These are phyloP conservation scores for Scotopteryx bipunctaria DNA, from an alignment of 2,888 invertebrate genomes.

Conservation along the genomic window DNA sequence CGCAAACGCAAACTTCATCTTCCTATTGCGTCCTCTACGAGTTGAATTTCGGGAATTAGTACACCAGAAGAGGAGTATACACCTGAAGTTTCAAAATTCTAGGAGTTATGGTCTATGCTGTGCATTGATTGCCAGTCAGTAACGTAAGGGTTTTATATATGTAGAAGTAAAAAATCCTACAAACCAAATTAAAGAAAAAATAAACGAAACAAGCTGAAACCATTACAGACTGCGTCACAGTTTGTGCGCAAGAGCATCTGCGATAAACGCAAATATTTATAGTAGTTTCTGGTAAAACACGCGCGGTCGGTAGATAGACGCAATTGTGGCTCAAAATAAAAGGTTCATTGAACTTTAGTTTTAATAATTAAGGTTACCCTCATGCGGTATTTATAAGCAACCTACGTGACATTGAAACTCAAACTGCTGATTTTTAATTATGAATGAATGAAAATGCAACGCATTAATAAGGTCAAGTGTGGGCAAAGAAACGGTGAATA, in stretches of 20 bases:
- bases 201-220: conserved; percentile 22
- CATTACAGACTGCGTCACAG: conserved; percentile 43
- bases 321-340: conserved; percentile 48
- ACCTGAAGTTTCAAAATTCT: no score
- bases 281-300: conserved; percentile 54
- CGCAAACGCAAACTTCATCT: no score
- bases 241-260: conserved; percentile 43
- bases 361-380: conserved; percentile 25
- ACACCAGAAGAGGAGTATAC: no score
- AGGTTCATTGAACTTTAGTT: conserved; percentile 56
- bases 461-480: conserved; percentile 14
- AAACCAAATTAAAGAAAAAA: not conserved
- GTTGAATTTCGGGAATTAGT: no score
- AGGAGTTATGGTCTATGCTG: no score
- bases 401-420: conserved; percentile 24
- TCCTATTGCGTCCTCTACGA: no score
- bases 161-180: no score
- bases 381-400: conserved; percentile 13
- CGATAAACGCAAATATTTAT: conserved; percentile 61
- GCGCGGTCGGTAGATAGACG: conserved; percentile 35
- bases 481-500: conserved; percentile 8
- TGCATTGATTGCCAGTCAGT: no score
- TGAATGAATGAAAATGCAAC: conserved; percentile 22
- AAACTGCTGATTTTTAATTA: conserved; percentile 15
- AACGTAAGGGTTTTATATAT: no score